A percentile compares a stretch with the other conserved stretches of the same genome.
Conservation (phyloP, 1,140 invertebrate species). For the Cherax quadricarinatus region DNA sequence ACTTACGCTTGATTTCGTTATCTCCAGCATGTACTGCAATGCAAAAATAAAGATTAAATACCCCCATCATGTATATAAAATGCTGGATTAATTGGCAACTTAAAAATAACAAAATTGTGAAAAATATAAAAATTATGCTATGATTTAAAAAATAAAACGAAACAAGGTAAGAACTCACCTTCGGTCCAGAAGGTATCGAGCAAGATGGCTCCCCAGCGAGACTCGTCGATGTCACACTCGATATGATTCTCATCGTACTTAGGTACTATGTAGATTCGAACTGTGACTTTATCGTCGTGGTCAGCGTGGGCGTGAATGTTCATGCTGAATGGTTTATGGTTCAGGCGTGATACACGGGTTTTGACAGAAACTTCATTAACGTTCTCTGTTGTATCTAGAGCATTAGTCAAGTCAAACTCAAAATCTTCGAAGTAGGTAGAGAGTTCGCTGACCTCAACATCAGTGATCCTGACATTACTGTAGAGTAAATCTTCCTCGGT, state of each 20-base stretch:
- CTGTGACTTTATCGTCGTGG: constrained; percentile 77
- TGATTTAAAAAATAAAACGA: background rate
- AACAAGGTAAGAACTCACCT: constrained; percentile 49
- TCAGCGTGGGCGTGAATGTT: constrained; percentile 78
- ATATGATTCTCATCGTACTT: constrained; percentile 79
- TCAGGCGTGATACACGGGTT: constrained; percentile 77
- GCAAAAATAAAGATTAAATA: background rate
- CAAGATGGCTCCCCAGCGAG: constrained; percentile 82
- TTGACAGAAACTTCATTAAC: constrained; percentile 31
- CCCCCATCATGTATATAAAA: too few species aligned
- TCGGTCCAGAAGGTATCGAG: constrained; percentile 79
- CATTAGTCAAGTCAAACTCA: constrained; percentile 79
- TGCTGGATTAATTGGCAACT: too few species aligned
- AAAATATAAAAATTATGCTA: background rate
- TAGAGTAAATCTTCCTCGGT: constrained; percentile 77
- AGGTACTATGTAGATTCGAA: constrained; percentile 81
- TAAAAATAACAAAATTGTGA: background rate
- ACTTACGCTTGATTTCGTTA: background rate
- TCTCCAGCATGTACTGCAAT: background rate
- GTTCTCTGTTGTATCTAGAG: constrained; percentile 75
- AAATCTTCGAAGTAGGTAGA: constrained; percentile 80
- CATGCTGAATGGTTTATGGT: constrained; percentile 83
- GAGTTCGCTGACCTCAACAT: constrained; percentile 75
- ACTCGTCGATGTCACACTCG: constrained; percentile 78
- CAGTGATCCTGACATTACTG: constrained; percentile 51